phyloP scores from a whole-genome alignment of 2,113 vertebrate species.

The Protobothrops mucrosquamatus region DNA sequence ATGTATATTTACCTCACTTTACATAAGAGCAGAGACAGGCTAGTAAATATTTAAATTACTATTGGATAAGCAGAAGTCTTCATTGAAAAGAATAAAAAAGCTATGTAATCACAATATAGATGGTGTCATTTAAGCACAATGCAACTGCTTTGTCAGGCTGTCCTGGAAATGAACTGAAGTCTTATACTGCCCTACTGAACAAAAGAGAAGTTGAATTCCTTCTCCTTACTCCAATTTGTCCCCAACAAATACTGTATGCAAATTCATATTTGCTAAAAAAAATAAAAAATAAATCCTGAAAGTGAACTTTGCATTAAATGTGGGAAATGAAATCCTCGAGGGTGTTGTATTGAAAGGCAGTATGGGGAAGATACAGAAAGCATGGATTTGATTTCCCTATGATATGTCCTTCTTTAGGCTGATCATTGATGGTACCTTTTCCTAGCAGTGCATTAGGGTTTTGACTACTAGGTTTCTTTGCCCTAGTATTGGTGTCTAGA shows the following conservation, averaged over 20 bases:
- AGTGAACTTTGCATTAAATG: not conserved
- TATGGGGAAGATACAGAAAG: not conserved
- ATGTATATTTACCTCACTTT: conserved; percentile 3
- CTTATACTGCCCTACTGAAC: not conserved
- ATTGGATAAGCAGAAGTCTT: conserved; percentile 1
- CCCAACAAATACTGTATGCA: not conserved
- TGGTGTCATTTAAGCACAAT: not conserved
- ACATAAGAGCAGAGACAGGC: not conserved
- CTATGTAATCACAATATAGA: not conserved
- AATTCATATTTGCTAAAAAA: not conserved
- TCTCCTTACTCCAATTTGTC: not conserved
- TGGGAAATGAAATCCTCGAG: not conserved
- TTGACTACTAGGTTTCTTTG: not conserved
- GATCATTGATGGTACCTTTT: not conserved
- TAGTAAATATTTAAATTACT: conserved; percentile 20
- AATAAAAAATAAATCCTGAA: too few relatives aligned
- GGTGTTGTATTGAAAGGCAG: not conserved
- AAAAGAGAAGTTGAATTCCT: too few relatives aligned
- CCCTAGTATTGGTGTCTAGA: not conserved
- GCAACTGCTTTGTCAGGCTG: not conserved
- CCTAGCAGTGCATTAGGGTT: not conserved
- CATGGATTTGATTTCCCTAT: not conserved
- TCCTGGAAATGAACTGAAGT: not conserved
- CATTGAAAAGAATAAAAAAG: not conserved
- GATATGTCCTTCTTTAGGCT: not conserved